Evolutionary conservation across 2,113 vertebrate species (phyloP).

Genomic region (Laticauda laticaudata): DNA sequence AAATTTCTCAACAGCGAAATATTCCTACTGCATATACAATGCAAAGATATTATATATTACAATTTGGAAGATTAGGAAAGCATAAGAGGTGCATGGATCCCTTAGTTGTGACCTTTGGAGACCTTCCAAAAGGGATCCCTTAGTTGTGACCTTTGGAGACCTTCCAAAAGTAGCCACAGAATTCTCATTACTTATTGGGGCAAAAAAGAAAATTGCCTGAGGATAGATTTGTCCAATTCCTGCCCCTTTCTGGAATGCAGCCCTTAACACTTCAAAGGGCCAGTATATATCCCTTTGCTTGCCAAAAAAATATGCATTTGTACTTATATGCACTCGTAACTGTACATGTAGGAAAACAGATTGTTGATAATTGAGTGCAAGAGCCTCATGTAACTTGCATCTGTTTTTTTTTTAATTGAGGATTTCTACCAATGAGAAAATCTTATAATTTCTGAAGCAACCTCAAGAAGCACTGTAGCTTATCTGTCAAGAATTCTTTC

Average conservation of each 20-base stretch:
- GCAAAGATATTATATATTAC: background rate
- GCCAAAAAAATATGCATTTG: background rate
- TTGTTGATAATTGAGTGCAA: background rate
- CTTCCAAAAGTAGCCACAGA: background rate
- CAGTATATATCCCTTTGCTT: background rate
- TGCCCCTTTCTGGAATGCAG: background rate
- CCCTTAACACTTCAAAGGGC: background rate
- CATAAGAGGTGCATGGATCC: background rate
- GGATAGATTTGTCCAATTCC: background rate
- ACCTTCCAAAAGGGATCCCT: background rate
- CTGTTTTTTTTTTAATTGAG: background rate
- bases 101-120: background rate
- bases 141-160: background rate
- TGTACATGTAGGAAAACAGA: background rate
- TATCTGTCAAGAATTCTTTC: background rate
- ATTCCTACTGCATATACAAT: background rate
- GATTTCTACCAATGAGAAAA: background rate
- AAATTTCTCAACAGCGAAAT: background rate
- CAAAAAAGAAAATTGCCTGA: background rate
- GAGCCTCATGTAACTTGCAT: background rate
- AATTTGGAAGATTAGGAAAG: background rate
- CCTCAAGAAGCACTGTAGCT: background rate
- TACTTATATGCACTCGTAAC: background rate
- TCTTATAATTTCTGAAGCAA: background rate
- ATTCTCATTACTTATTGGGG: background rate